Evolutionary conservation across 2,797 vertebrate species (phyloP).

Genomic region (Ibycter americanus): DNA sequence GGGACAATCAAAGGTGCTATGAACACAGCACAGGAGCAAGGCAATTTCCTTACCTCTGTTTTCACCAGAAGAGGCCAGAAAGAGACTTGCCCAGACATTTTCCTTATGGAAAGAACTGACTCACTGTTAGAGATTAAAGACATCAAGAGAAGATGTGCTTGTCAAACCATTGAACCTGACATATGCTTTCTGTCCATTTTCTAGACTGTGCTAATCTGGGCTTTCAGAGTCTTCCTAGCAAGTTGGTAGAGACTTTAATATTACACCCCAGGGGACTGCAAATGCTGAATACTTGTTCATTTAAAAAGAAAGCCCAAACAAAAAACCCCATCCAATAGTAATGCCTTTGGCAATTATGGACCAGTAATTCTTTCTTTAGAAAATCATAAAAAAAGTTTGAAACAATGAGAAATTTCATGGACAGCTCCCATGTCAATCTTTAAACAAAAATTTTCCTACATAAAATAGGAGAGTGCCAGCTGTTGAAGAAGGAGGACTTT

Average conservation of each 20-base stretch:
- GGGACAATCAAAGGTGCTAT: neutral
- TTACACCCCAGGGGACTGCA: neutral
- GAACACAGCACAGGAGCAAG: neutral
- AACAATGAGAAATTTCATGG: neutral
- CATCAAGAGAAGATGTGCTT: neutral
- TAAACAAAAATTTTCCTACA: neutral
- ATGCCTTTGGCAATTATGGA: neutral
- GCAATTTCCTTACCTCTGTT: neutral
- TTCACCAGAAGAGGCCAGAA: neutral
- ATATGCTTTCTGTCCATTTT: neutral
- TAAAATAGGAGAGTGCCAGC: neutral
- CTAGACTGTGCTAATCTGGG: neutral
- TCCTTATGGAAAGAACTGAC: neutral
- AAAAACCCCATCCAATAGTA: neutral
- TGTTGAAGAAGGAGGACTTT: neutral
- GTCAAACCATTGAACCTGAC: neutral
- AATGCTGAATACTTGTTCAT: neutral
- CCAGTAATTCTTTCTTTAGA: neutral
- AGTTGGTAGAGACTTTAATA: neutral
- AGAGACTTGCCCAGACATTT: neutral
- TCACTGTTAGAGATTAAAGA: neutral
- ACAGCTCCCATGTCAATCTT: neutral
- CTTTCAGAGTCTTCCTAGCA: neutral
- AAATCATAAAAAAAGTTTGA: neutral
- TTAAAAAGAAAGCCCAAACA: neutral